These are phyloP conservation scores for Actinia tenebrosa DNA, from an alignment of 64 coral and sea anemone genomes.

Conservation along the genomic window DNA sequence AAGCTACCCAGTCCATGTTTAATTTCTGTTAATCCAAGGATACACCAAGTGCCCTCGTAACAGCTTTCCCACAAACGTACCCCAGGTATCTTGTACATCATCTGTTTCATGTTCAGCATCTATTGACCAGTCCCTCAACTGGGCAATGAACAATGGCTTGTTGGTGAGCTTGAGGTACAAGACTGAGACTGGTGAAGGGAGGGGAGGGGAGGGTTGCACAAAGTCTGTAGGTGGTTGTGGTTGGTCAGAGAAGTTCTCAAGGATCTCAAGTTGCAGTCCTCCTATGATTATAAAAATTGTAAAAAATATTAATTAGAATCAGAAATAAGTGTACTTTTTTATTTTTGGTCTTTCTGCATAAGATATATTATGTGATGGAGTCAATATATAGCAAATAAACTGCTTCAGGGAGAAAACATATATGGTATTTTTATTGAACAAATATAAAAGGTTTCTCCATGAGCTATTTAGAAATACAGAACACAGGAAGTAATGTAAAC, in stretches of 20 bases:
- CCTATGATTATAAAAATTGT: not conserved
- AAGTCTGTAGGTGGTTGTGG: not conserved
- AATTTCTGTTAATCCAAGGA: conserved; percentile 41
- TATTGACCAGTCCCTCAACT: conserved; percentile 5
- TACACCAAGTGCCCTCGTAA: conserved; percentile 45
- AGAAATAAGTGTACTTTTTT: not conserved
- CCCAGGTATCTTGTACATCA: conserved; percentile 6
- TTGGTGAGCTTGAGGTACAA: conserved; percentile 18
- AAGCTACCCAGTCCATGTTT: not conserved
- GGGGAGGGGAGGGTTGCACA: not conserved
- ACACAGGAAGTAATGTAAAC: too few relatives aligned
- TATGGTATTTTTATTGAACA: too few relatives aligned
- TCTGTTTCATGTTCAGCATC: not conserved
- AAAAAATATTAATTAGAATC: not conserved
- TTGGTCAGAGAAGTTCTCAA: not conserved
- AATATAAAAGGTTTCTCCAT: too few relatives aligned
- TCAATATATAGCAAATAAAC: too few relatives aligned
- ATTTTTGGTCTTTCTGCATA: not conserved
- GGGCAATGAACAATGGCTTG: not conserved
- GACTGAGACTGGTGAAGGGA: not conserved
- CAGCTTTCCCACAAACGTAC: conserved; percentile 11
- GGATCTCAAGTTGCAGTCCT: not conserved
- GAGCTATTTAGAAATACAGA: too few relatives aligned
- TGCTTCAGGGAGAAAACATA: too few relatives aligned
- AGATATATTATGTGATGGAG: not conserved